phyloP scores from a whole-genome alignment of 2,888 invertebrate genomes.

The Theodoxus fluviatilis region DNA sequence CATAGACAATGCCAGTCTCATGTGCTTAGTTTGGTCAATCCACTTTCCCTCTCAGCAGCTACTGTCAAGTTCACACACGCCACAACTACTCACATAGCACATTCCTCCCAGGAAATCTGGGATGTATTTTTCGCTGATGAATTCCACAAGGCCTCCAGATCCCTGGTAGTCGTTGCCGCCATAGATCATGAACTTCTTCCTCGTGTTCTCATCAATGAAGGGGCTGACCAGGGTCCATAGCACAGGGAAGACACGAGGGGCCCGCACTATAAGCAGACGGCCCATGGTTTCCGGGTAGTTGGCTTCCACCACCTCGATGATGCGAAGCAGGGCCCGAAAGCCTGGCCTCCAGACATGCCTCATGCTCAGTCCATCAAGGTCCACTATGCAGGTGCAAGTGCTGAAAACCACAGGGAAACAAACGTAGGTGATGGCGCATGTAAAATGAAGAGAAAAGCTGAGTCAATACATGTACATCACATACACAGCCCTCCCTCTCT shows the following conservation, averaged over 20 bases:
- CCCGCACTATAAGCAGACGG: slow-evolving; percentile 85
- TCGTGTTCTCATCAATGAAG: slow-evolving; percentile 92
- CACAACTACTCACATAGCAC: slow-evolving; percentile 79
- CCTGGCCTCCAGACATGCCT: slow-evolving; percentile 94
- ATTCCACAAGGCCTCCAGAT: slow-evolving; percentile 82
- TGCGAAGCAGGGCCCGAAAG: slow-evolving; percentile 73
- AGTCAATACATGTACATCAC: no score
- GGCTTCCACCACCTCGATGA: slow-evolving; percentile 86
- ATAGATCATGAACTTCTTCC: slow-evolving; percentile 90
- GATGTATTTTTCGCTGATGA: slow-evolving; percentile 83
- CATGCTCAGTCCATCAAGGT: slow-evolving; percentile 93
- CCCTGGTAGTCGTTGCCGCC: slow-evolving; percentile 86
- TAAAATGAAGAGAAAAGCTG: no score
- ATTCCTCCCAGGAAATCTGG: slow-evolving; percentile 93
- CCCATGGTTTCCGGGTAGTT: slow-evolving; percentile 97
- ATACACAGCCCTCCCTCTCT: no score
- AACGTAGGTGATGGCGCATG: no score
- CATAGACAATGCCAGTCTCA: not conserved
- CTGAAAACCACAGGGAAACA: slow-evolving; percentile 65
- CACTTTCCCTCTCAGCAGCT: no score
- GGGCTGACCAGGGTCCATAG: slow-evolving; percentile 94
- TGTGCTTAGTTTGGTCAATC: no score
- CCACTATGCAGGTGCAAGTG: slow-evolving; percentile 88
- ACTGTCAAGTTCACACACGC: no score
- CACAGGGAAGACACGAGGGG: slow-evolving; percentile 92